Conservation (phyloP, 2,113 vertebrate species). For the Aspiorhynchus laticeps region DNA sequence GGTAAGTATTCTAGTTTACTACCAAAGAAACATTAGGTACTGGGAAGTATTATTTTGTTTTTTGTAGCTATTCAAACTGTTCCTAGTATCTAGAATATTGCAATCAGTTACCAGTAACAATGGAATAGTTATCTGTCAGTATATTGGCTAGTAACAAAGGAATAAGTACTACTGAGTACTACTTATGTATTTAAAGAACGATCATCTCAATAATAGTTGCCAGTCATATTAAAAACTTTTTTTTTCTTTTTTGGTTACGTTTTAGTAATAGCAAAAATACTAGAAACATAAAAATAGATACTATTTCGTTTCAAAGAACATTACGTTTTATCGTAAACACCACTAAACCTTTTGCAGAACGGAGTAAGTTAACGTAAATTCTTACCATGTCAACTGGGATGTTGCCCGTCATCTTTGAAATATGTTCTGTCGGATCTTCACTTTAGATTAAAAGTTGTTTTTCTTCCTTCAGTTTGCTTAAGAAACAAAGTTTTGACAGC, state of each 20-base stretch:
- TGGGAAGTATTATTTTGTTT: not conserved
- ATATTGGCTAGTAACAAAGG: not conserved
- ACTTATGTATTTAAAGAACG: not conserved
- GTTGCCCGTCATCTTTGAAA: conserved; percentile 72
- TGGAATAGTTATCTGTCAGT: not conserved
- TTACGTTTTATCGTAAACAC: not conserved
- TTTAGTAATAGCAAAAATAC: not conserved
- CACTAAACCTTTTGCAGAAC: not conserved
- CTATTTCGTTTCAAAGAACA: not conserved
- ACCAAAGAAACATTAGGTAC: not conserved
- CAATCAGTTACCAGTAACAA: not conserved
- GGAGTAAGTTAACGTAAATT: too few species aligned
- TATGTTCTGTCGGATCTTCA: conserved; percentile 53
- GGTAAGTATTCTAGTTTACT: not conserved
- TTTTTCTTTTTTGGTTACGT: not conserved
- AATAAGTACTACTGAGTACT: not conserved
- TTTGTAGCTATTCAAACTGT: not conserved
- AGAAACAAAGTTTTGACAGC: conserved; percentile 33
- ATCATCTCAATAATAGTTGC: not conserved
- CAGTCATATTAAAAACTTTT: not conserved
- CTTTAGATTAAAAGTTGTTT: conserved; percentile 48
- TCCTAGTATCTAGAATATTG: not conserved
- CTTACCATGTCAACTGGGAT: conserved; percentile 79
- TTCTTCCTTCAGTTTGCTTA: not conserved
- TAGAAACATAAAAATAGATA: not conserved